Percentiles rank a stretch among this genome's conserved stretches.
Evolutionary conservation across 2,113 vertebrate genomes (phyloP).

Genomic region (Geococcyx californianus): DNA sequence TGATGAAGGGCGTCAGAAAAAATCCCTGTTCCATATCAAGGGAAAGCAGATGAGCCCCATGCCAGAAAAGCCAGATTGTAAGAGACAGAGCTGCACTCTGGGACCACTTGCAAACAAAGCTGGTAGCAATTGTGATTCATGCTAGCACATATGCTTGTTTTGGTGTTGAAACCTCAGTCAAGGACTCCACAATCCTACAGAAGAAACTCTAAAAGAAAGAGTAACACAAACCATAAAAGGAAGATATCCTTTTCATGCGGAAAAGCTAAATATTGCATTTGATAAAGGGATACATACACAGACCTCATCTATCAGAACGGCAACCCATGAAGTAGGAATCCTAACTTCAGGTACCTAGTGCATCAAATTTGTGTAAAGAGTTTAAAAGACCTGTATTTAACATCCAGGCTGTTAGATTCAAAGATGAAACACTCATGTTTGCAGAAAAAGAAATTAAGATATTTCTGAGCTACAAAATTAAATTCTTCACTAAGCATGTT

Average conservation of each 20-base stretch:
- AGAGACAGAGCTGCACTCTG: slow-evolving; percentile 43
- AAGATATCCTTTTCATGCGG: background rate
- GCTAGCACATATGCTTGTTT: slow-evolving; percentile 51
- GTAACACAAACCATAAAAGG: background rate
- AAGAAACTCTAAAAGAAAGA: background rate
- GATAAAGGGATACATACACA: background rate
- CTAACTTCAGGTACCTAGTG: background rate
- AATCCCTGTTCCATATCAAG: background rate
- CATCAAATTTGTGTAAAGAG: background rate
- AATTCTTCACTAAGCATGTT: background rate
- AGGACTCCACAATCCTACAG: slow-evolving; percentile 8
- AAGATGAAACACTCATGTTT: background rate
- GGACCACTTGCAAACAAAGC: slow-evolving; percentile 58
- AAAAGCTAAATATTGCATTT: background rate
- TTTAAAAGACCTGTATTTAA: background rate
- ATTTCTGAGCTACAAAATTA: background rate
- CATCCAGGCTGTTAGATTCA: background rate
- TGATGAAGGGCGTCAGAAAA: slow-evolving; percentile 38
- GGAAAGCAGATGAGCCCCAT: slow-evolving; percentile 31
- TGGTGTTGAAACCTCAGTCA: slow-evolving; percentile 32
- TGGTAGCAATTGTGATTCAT: slow-evolving; percentile 34
- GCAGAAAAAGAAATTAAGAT: background rate
- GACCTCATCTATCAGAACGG: background rate
- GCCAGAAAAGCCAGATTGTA: slow-evolving; percentile 66
- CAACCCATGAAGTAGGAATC: background rate